Conservation (phyloP, 2,113 vertebrate species). For the Rhabdornis inornatus region DNA sequence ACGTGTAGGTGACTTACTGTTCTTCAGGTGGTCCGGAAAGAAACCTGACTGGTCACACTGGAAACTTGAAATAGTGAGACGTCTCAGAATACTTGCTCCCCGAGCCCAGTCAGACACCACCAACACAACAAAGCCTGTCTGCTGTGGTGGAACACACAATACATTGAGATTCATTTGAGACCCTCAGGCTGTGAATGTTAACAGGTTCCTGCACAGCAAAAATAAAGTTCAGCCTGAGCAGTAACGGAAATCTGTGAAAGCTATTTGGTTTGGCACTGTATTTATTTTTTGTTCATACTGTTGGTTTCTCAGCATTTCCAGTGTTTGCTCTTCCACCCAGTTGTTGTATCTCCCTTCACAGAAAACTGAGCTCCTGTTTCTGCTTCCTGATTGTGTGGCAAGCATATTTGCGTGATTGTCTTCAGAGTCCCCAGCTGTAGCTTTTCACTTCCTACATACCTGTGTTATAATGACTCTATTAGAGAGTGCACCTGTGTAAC, state of each 20-base stretch:
- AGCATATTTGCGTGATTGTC: not conserved
- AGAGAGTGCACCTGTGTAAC: not conserved
- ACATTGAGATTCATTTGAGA: not conserved
- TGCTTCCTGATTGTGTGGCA: accelerated
- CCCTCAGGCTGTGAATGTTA: not conserved
- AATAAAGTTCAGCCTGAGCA: not conserved
- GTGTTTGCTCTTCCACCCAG: not conserved
- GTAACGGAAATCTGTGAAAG: not conserved
- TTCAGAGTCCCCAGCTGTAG: not conserved
- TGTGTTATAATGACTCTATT: not conserved
- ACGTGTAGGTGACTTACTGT: not conserved
- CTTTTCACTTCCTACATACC: not conserved
- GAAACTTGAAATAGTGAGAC: not conserved
- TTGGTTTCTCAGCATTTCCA: not conserved
- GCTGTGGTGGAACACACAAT: not conserved
- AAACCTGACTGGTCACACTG: not conserved
- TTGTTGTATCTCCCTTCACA: not conserved
- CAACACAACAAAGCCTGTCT: accelerated
- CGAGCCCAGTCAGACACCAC: accelerated
- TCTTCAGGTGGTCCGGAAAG: not conserved
- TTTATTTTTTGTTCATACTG: not conserved
- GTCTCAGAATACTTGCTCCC: not conserved
- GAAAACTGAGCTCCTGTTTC: not conserved
- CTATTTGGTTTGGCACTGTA: too few relatives aligned
- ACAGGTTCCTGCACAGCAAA: not conserved